Percentiles rank a stretch among this genome's conserved stretches.
phyloP scores from a whole-genome alignment of 2,888 invertebrate species.

The Crepidodera aurea region DNA sequence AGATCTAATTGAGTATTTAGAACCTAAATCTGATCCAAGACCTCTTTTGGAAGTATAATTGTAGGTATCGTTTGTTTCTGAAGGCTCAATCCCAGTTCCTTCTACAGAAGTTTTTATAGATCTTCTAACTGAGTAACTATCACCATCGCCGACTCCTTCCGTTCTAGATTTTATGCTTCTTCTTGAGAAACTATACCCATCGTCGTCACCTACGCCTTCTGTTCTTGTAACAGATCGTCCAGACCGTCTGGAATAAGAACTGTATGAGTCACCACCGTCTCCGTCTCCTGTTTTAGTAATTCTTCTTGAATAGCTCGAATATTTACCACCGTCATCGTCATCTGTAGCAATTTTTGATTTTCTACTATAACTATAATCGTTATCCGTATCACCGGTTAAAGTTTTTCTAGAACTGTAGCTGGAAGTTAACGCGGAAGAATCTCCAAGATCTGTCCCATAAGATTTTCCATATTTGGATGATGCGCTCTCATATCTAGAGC shows the following conservation, averaged over 20 bases:
- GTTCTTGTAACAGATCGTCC: slow-evolving; percentile 41
- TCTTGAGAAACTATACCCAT: slow-evolving; percentile 46
- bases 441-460: slow-evolving; percentile 36
- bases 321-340: slow-evolving; percentile 43
- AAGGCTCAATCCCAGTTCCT: slow-evolving; percentile 47
- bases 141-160: slow-evolving; percentile 52
- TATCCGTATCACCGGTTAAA: slow-evolving; percentile 34
- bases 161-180: slow-evolving; percentile 46
- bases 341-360: slow-evolving; percentile 40
- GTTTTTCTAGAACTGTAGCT: slow-evolving; percentile 45
- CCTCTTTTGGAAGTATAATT: slow-evolving; percentile 45
- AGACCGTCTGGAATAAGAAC: slow-evolving; percentile 45
- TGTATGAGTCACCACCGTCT: slow-evolving; percentile 41
- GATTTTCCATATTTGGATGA: slow-evolving; percentile 48
- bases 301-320: slow-evolving; percentile 43
- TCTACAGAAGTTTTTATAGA: slow-evolving; percentile 49
- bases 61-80: slow-evolving; percentile 41
- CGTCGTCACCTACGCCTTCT: slow-evolving; percentile 37
- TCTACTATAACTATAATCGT: slow-evolving; percentile 42
- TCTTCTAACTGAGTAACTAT: slow-evolving; percentile 50
- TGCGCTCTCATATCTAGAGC: slow-evolving; percentile 46
- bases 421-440: slow-evolving; percentile 40
- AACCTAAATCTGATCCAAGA: slow-evolving; percentile 46
- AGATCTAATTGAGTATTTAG: slow-evolving; percentile 46
- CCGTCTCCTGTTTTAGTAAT: slow-evolving; percentile 34